These are phyloP conservation scores for Cryptomyrus ogoouensis DNA, from an alignment of 2,113 vertebrate species.

Conservation along the genomic window DNA sequence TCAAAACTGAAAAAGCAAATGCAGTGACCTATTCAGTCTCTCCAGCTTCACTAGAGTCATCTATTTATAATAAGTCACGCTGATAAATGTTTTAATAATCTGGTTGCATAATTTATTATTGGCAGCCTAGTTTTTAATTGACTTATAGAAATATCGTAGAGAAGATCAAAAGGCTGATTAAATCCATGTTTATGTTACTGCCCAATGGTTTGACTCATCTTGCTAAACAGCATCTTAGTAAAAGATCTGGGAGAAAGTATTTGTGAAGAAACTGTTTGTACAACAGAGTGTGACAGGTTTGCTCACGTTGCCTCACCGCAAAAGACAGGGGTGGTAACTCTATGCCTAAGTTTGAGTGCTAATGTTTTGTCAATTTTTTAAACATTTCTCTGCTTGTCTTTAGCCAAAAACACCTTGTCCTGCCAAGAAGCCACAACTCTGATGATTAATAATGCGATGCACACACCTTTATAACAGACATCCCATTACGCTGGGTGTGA, in stretches of 20 bases:
- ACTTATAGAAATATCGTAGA: conserved; percentile 62
- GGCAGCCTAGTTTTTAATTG: conserved; percentile 68
- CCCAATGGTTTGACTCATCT: conserved; percentile 39
- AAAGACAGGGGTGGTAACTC: not conserved
- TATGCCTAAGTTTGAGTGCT: not conserved
- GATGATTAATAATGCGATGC: conserved; percentile 53
- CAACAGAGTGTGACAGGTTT: not conserved
- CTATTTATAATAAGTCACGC: conserved; percentile 66
- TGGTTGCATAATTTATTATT: conserved; percentile 66
- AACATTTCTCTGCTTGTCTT: conserved; percentile 22
- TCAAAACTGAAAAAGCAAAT: conserved; percentile 45
- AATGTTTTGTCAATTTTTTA: not conserved
- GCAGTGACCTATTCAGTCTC: conserved; percentile 56
- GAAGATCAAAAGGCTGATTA: conserved; percentile 66
- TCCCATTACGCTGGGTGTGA: conserved; percentile 44
- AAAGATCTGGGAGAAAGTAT: conserved; percentile 55
- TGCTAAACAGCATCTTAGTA: conserved; percentile 43
- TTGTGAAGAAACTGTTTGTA: conserved; percentile 38
- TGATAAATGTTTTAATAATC: conserved; percentile 76
- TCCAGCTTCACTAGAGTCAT: conserved; percentile 60
- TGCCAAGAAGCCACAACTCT: conserved; percentile 39
- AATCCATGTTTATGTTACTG: conserved; percentile 65
- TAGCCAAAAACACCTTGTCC: conserved; percentile 23
- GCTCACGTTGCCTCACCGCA: not conserved
- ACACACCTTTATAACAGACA: conserved; percentile 55